Evolutionary conservation across 1,140 invertebrate species (phyloP).

Genomic region (Orius insidiosus): DNA sequence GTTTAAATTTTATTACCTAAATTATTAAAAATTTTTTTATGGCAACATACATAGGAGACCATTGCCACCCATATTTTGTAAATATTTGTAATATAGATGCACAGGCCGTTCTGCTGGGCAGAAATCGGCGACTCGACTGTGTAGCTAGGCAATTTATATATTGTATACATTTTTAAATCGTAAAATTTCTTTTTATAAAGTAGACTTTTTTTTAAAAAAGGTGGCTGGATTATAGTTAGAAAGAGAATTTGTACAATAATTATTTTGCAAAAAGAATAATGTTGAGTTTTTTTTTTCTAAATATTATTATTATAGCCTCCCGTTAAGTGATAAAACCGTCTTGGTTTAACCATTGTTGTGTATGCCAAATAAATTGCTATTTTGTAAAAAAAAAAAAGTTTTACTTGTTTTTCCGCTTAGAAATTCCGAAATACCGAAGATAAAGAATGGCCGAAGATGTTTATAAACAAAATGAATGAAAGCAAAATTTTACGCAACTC

Average conservation of each 20-base stretch:
- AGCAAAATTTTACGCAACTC: too few species aligned
- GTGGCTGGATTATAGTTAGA: neutral
- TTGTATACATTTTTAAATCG: neutral
- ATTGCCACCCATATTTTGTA: constrained; percentile 3
- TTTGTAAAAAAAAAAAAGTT: constrained; percentile 7
- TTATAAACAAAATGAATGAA: too few species aligned
- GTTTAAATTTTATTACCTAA: constrained; percentile 12
- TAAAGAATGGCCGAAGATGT: too few species aligned
- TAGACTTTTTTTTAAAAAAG: constrained; percentile 3
- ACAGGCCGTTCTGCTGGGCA: neutral
- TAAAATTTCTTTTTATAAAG: neutral
- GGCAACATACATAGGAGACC: constrained; percentile 6
- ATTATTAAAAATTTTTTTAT: constrained; percentile 8
- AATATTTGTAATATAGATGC: neutral
- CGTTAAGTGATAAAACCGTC: neutral
- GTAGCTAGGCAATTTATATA: constrained; percentile 1
- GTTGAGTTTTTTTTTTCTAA: neutral
- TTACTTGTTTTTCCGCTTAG: neutral
- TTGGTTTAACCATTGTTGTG: constrained; percentile 11
- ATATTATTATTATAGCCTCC: neutral
- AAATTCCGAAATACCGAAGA: too few species aligned
- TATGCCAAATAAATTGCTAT: constrained; percentile 15
- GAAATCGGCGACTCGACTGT: neutral
- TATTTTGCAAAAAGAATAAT: neutral
- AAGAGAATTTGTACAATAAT: neutral